phyloP scores from a whole-genome alignment of 2,797 vertebrate genomes.

The Prunella strophiata region DNA sequence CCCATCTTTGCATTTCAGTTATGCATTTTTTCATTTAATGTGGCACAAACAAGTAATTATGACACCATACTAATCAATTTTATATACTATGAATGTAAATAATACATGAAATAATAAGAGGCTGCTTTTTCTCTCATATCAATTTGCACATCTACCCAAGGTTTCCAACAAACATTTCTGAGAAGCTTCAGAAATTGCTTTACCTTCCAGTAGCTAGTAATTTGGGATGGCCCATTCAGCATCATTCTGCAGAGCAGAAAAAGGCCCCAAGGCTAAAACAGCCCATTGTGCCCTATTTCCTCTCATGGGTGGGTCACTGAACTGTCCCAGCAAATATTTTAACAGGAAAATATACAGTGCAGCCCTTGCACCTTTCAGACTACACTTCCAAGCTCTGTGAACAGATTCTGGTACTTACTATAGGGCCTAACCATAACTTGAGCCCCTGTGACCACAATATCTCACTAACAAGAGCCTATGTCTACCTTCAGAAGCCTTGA shows the following conservation, averaged over 20 bases:
- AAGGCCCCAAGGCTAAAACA: neutral
- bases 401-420: neutral
- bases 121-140: neutral
- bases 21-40: accelerated
- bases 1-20: neutral
- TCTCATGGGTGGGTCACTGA: neutral
- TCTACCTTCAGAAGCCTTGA: accelerated
- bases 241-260: neutral
- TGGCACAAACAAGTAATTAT: neutral
- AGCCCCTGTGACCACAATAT: accelerated
- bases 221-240: too few relatives aligned
- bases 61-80: neutral
- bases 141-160: neutral
- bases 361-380: neutral
- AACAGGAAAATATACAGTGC: accelerated
- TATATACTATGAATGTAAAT: neutral
- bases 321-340: neutral
- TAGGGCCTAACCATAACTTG: neutral
- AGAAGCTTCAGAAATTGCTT: neutral
- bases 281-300: neutral
- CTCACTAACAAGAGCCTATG: neutral
- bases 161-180: neutral
- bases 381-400: neutral
- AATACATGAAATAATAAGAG: neutral
- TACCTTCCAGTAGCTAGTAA: neutral